phyloP scores from a whole-genome alignment of 2,113 vertebrate species.

The Sinocyclocheilus maitianheensis region DNA sequence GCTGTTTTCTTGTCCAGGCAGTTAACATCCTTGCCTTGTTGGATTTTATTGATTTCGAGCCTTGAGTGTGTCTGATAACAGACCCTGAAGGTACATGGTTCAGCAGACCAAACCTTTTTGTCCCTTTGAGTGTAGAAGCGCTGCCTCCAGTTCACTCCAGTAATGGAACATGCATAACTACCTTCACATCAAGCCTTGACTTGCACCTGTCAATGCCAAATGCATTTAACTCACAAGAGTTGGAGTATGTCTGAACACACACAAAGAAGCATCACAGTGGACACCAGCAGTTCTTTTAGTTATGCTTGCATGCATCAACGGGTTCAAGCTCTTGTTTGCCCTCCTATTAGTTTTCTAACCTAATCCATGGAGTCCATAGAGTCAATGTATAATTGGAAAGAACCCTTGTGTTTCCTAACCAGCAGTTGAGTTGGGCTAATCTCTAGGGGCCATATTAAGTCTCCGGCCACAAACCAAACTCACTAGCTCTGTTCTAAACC shows the following conservation, averaged over 20 bases:
- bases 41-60: conserved; percentile 15
- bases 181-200: conserved; percentile 29
- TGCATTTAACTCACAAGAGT: neutral
- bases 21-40: neutral
- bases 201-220: conserved; percentile 22
- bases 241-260: too few relatives aligned
- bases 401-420: conserved; percentile 7
- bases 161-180: conserved; percentile 13
- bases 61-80: conserved; percentile 31
- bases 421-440: conserved; percentile 30
- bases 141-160: conserved; percentile 19
- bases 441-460: conserved; percentile 41
- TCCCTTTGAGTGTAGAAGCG: conserved; percentile 6
- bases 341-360: conserved; percentile 32
- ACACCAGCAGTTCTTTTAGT: conserved; percentile 36
- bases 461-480: neutral
- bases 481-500: neutral
- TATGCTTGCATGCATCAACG: conserved; percentile 38
- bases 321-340: conserved; percentile 46
- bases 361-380: conserved; percentile 42
- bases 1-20: neutral
- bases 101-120: neutral
- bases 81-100: conserved; percentile 12
- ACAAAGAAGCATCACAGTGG: neutral
- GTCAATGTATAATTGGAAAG: conserved; percentile 46